Evolutionary conservation across 2,888 invertebrate species (phyloP), one percentile per base, ranked within the genome.

Genomic region (Clanis bilineata): DNA sequence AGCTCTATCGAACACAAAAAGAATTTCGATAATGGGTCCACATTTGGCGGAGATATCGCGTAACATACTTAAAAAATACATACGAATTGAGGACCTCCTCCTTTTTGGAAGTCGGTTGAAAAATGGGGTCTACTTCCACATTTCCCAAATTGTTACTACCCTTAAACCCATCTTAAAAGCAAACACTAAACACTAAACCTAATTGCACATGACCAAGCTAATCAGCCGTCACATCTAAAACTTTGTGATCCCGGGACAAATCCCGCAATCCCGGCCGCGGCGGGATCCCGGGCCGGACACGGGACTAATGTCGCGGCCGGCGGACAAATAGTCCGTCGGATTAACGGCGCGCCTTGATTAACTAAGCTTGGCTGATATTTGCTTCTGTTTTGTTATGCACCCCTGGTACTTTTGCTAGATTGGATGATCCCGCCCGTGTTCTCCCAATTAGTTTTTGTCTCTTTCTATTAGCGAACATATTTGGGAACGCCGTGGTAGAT

Each of bases 261-360:
- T 73, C 74, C 79, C 73, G 72, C 72, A 76, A 80, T 80, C 79
- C 79, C 72, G 76, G 77, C 70, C 70, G 67, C 70, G 73, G 71
- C 70, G 72, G 76, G 74, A 66, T 69, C 67, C 68, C 68, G 69
- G 74, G 69, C 71, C 74, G 82, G 85, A 83, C 85, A 74, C 77
- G 77, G 82, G 85, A 88, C 85, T 86, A 86, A 90, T 89, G 89
- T 89, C 84, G 88, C 82, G 89, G 88, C 77, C 66, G 70, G 71
- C 76, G 80, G 76, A 85, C 84, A 83, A 85, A 85, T 85, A 84
- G 80, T 80, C 75, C 76, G 71, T 72, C 74, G 81, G 83, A 85
- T 85, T 86, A 85, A 82, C 77, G 68, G 70, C 44, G 72, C 80
- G 83, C 83, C 83, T 85, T 88, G 86, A 89, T 89, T 89, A 89